phyloP scores from a whole-genome alignment of 1,140 invertebrate species.

The Probaryconus sp. region DNA sequence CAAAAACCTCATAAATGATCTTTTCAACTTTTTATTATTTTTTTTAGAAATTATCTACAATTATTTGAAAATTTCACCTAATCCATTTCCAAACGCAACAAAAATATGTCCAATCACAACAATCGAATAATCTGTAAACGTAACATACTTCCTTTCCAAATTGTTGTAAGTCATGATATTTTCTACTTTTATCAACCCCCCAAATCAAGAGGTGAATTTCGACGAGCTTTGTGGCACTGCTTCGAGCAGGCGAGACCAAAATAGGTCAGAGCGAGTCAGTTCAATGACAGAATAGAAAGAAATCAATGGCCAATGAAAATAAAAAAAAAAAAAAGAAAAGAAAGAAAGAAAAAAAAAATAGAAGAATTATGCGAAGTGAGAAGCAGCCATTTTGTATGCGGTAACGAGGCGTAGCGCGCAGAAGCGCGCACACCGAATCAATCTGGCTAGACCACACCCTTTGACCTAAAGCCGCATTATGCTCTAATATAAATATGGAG shows the following conservation, averaged over 20 bases:
- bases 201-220: no score
- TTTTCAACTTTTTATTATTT: no score
- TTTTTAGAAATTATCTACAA: no score
- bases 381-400: conserved; percentile 69
- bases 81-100: no score
- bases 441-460: conserved; percentile 76
- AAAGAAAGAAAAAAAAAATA: conserved; percentile 45
- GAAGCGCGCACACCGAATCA: conserved; percentile 73
- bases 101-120: no score
- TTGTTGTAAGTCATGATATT: no score
- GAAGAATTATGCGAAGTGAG: conserved; percentile 59
- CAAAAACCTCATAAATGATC: no score
- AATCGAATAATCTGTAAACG: no score
- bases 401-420: conserved; percentile 73
- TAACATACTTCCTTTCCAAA: no score
- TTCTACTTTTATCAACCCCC: no score
- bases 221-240: not conserved
- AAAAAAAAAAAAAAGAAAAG: not conserved
- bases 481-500: conserved; percentile 65
- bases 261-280: conserved; percentile 19
- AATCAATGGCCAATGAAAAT: conserved; percentile 24
- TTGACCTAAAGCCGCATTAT: conserved; percentile 74
- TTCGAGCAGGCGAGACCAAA: conserved; percentile 33
- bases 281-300: conserved; percentile 40
- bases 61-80: no score